Evolutionary conservation across 2,888 invertebrate genomes (phyloP).

Genomic region (Mimachlamys varia): DNA sequence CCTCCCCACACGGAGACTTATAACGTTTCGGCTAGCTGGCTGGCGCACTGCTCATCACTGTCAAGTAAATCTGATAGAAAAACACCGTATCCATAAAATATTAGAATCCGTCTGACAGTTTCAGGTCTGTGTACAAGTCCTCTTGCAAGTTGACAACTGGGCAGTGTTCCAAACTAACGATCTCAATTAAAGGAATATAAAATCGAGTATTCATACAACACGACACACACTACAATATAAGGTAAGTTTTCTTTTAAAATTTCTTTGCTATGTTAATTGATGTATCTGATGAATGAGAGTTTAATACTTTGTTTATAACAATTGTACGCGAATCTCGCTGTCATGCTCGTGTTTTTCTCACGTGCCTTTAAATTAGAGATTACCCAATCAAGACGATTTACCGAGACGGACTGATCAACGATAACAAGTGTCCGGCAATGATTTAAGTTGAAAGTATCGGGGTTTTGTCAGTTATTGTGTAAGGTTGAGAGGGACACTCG

Average conservation of each 20-base stretch:
- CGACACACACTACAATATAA: neutral
- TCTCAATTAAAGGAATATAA: constrained; percentile 53
- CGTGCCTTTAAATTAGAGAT: neutral
- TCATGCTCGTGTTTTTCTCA: neutral
- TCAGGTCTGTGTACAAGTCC: constrained; percentile 46
- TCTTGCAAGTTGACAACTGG: constrained; percentile 51
- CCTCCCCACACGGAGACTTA: neutral
- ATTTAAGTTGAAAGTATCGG: neutral
- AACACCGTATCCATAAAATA: constrained; percentile 55
- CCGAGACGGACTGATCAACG: neutral
- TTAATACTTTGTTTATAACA: neutral
- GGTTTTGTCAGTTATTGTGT: neutral
- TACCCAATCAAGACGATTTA: neutral
- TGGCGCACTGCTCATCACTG: constrained; percentile 51
- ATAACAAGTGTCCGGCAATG: neutral
- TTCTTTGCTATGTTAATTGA: neutral
- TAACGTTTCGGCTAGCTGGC: neutral
- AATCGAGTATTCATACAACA: constrained; percentile 36
- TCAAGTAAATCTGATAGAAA: constrained; percentile 51
- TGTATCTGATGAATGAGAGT: neutral
- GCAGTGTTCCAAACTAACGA: constrained; percentile 49
- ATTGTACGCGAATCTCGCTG: neutral
- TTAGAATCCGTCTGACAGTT: constrained; percentile 50
- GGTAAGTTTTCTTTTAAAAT: constrained; percentile 10
- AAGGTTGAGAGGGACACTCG: neutral